These are phyloP conservation scores for Meloidogyne exigua DNA, from an alignment of 1,140 invertebrate genomes.

Conservation along the genomic window DNA sequence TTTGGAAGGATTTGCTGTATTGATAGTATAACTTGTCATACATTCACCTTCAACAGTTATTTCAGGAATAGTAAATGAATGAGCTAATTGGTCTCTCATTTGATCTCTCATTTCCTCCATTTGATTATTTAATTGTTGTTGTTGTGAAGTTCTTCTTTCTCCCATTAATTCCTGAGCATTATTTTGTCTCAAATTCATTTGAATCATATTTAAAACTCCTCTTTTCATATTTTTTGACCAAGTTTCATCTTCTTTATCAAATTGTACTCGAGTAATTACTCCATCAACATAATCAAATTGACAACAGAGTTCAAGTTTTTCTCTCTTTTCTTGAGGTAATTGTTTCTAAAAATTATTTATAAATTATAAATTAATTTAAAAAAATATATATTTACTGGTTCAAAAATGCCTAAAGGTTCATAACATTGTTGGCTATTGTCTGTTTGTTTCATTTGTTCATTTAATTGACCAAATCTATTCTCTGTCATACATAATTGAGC, in stretches of 20 bases:
- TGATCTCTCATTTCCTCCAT: neutral
- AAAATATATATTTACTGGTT: neutral
- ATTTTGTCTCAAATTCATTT: slow-evolving; percentile 29
- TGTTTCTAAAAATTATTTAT: slow-evolving; percentile 16
- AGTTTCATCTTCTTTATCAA: slow-evolving; percentile 31
- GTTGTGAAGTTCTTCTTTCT: neutral
- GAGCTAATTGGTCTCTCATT: neutral
- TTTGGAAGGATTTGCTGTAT: slow-evolving; percentile 41
- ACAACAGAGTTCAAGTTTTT: slow-evolving; percentile 24
- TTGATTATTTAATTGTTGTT: slow-evolving; percentile 4
- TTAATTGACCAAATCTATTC: slow-evolving; percentile 29
- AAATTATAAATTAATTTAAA: neutral
- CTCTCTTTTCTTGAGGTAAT: slow-evolving; percentile 3
- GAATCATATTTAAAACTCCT: slow-evolving; percentile 39
- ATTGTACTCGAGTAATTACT: slow-evolving; percentile 40
- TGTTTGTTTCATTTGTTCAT: slow-evolving; percentile 26
- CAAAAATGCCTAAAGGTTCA: slow-evolving; percentile 23
- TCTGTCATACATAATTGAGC: slow-evolving; percentile 30
- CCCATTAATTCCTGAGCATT: slow-evolving; percentile 27
- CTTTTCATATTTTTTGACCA: slow-evolving; percentile 44
- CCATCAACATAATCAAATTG: slow-evolving; percentile 38
- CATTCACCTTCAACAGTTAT: slow-evolving; percentile 18
- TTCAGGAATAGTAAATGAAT: slow-evolving; percentile 35
- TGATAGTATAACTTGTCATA: slow-evolving; percentile 14
- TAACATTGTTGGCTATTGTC: slow-evolving; percentile 28